A percentile compares a stretch with the other conserved stretches of the same genome.
Evolutionary conservation across 2,113 vertebrate genomes (phyloP).

Genomic region (Bufo gargarizans): DNA sequence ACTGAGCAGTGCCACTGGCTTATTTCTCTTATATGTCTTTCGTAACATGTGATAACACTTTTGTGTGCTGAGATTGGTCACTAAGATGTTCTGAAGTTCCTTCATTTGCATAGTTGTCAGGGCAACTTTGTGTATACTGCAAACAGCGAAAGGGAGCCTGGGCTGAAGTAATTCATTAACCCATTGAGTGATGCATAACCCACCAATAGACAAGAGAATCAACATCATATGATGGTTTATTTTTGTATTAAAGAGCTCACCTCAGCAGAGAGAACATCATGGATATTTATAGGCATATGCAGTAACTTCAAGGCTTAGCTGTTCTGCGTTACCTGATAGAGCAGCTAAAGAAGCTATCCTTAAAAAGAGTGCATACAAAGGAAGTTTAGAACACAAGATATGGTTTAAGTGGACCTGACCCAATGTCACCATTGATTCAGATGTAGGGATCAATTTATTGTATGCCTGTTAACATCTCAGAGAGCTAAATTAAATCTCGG

Average conservation of each 20-base stretch:
- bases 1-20: slow-evolving; percentile 73
- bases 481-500: no score
- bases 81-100: slow-evolving; percentile 26
- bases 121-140: slow-evolving; percentile 50
- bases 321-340: neutral
- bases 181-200: neutral
- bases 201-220: slow-evolving; percentile 9
- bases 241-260: slow-evolving; percentile 35
- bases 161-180: slow-evolving; percentile 86
- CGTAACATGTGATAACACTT: slow-evolving; percentile 75
- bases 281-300: slow-evolving; percentile 42
- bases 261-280: slow-evolving; percentile 26
- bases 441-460: no score
- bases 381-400: neutral
- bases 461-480: no score
- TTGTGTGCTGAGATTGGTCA: slow-evolving; percentile 61
- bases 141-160: slow-evolving; percentile 83
- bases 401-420: neutral
- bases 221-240: slow-evolving; percentile 31
- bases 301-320: slow-evolving; percentile 16
- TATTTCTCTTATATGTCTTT: slow-evolving; percentile 83
- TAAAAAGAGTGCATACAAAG: neutral
- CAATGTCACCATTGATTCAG: no score
- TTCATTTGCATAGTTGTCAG: slow-evolving; percentile 43
- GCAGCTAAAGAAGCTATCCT: neutral